Base-by-base conservation (phyloP, 2,888 invertebrate genomes). In the Smittia sp. region DNA sequence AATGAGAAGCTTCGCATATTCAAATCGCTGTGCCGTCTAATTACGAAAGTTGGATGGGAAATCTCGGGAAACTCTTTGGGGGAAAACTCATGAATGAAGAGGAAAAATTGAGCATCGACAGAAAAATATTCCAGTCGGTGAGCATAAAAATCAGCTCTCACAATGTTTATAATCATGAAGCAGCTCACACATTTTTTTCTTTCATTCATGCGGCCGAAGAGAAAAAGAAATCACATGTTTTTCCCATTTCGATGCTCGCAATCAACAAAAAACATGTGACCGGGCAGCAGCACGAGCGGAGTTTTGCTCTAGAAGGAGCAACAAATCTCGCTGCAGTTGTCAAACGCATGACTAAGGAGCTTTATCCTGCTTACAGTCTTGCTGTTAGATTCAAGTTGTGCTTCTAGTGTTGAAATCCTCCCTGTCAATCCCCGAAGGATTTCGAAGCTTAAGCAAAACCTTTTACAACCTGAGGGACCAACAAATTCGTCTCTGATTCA, bases 201-300 rank as follows among this genome's bases (percentile, higher is more conserved):
- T 72, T 72, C 72, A 72, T 72, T 72, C 72, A 72, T 72, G 72
- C 72, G 18, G 22, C 15, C 38, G 72, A 58, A 54, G 54, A 54
- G 25, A n/a, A n/a, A 68, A 67, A 69, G 62, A 62, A 72, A 72
- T 72, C 72, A 72, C 72, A 72, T 72, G 72, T 72, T 72, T n/a
- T 69, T 68, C 52, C 72, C n/a, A 72, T 58, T 72, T 69, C 69
- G 13, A 1, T 27, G 7, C n/a, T 27, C 20, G 62, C 38, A 72
- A 72, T 58, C 38, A 72, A 72, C 72, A 72, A 39, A 72, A 72
- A 72, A 62, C 72, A 72, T 58, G 62, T 72, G 72, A 54, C 69
- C 41, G 20, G 9, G 7, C 58, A 18, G 18, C 7, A n/a, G 11
- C 9, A 32, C 18, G 15, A 66, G 65, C 13, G 32, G 13, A 66